Evolutionary conservation across 2,113 vertebrate genomes (phyloP).

Genomic region (Piliocolobus tephrosceles): DNA sequence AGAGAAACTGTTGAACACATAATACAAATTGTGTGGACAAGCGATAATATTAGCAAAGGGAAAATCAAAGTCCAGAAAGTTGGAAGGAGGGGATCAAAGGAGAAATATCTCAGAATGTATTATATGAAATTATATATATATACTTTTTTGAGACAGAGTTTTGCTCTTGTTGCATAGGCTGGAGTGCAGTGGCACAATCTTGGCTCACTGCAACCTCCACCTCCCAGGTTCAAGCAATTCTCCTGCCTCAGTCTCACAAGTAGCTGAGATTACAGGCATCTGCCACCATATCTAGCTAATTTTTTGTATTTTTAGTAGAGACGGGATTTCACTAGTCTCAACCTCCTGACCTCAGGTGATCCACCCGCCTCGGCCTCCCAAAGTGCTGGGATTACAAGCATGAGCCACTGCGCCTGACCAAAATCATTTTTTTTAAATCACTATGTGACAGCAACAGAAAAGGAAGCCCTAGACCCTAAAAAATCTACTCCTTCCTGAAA

Average conservation of each 20-base stretch:
- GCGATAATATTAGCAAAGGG: neutral
- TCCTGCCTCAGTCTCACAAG: no score
- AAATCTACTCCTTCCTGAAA: neutral
- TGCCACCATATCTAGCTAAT: no score
- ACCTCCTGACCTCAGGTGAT: no score
- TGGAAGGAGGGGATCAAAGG: neutral
- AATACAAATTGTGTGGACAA: neutral
- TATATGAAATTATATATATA: neutral
- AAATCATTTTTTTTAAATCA: neutral
- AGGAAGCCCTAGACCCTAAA: neutral
- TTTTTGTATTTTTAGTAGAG: no score
- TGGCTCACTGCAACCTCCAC: rapidly evolving
- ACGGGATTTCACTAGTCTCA: no score
- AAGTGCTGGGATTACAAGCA: no score
- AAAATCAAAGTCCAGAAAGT: neutral
- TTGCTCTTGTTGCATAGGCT: no score
- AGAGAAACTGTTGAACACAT: neutral
- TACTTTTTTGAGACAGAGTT: no score
- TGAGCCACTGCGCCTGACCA: rapidly evolving
- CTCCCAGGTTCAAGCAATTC: no score
- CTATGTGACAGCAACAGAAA: neutral
- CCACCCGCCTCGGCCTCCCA: no score
- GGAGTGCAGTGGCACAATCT: no score
- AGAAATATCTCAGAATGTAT: neutral
- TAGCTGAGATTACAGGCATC: no score